Conservation (phyloP, 2,113 vertebrate species). For the Electrona antarctica region DNA sequence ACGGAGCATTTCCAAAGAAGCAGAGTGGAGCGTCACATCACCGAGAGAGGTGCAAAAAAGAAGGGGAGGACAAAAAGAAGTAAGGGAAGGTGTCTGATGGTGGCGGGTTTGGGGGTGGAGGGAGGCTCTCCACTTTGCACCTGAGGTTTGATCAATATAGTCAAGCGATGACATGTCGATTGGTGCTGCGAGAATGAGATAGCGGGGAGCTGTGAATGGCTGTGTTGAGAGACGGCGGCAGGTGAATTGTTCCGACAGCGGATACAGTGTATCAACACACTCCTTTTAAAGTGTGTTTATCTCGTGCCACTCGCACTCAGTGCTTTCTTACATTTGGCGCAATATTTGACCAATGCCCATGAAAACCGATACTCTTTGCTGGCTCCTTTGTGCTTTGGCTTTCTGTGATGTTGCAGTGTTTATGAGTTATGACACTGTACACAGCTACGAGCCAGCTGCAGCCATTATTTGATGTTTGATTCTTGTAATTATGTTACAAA, state of each 20-base stretch:
- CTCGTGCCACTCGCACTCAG: slow-evolving; percentile 26
- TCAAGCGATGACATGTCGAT: slow-evolving; percentile 82
- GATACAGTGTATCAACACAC: slow-evolving; percentile 81
- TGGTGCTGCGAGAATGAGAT: slow-evolving; percentile 54
- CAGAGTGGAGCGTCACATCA: slow-evolving; percentile 14
- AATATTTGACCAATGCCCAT: slow-evolving; percentile 63
- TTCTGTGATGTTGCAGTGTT: slow-evolving; percentile 61
- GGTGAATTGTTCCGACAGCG: slow-evolving; percentile 83
- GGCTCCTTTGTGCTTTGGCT: slow-evolving; percentile 62
- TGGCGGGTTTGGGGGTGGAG: neutral
- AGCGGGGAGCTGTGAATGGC: slow-evolving; percentile 58
- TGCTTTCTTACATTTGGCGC: slow-evolving; percentile 53
- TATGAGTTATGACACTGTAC: slow-evolving; percentile 69
- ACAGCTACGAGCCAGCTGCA: slow-evolving; percentile 75
- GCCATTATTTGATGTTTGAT: slow-evolving; percentile 67
- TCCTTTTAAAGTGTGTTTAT: slow-evolving; percentile 63
- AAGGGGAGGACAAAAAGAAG: slow-evolving; percentile 37
- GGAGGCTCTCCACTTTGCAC: slow-evolving; percentile 67
- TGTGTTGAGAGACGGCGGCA: slow-evolving; percentile 83
- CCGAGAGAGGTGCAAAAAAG: slow-evolving; percentile 29
- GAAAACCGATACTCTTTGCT: slow-evolving; percentile 64
- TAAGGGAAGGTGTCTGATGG: slow-evolving; percentile 68
- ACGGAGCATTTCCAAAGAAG: slow-evolving; percentile 42
- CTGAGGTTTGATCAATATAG: slow-evolving; percentile 79
- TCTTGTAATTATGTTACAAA: slow-evolving; percentile 72